Evolutionary conservation across 2,888 invertebrate genomes (phyloP).

Genomic region (Synanthedon vespiformis): DNA sequence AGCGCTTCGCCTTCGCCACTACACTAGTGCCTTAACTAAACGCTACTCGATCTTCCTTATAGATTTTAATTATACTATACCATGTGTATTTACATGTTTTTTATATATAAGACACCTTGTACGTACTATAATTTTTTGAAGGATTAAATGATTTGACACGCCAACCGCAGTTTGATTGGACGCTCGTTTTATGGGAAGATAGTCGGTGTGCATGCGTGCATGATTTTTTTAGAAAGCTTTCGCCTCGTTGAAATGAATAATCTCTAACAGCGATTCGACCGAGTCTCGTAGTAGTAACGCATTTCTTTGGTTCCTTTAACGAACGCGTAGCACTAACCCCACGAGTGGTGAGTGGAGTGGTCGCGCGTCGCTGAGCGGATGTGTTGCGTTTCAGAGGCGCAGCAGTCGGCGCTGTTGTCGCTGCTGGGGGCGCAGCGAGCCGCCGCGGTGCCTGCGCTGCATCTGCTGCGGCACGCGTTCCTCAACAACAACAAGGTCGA

Average conservation of each 20-base stretch:
- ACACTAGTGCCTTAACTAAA: constrained; percentile 50
- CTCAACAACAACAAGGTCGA: constrained; percentile 61
- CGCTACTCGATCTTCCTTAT: constrained; percentile 52
- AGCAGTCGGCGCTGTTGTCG: constrained; percentile 58
- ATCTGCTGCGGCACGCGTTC: constrained; percentile 48
- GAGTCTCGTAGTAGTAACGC: constrained; percentile 39
- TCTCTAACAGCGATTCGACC: constrained; percentile 56
- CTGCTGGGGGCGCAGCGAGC: constrained; percentile 48
- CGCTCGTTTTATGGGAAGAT: constrained; percentile 56
- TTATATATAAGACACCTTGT: constrained; percentile 12
- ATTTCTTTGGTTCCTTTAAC: constrained; percentile 70
- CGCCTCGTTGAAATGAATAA: constrained; percentile 45
- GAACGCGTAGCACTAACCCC: constrained; percentile 8
- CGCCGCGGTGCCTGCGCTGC: constrained; percentile 32
- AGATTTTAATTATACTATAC: constrained; percentile 14
- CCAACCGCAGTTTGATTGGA: constrained; percentile 7
- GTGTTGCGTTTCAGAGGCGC: constrained; percentile 60
- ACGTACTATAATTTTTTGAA: constrained; percentile 31
- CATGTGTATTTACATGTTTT: background rate
- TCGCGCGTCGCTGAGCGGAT: constrained; percentile 10
- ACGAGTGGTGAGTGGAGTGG: constrained; percentile 6
- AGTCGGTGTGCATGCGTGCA: constrained; percentile 66
- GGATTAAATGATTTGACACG: constrained; percentile 35
- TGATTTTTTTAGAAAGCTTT: constrained; percentile 58
- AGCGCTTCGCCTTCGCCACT: constrained; percentile 10